Conservation (phyloP, 2,888 invertebrate genomes). For the Tenthredo amoena region DNA sequence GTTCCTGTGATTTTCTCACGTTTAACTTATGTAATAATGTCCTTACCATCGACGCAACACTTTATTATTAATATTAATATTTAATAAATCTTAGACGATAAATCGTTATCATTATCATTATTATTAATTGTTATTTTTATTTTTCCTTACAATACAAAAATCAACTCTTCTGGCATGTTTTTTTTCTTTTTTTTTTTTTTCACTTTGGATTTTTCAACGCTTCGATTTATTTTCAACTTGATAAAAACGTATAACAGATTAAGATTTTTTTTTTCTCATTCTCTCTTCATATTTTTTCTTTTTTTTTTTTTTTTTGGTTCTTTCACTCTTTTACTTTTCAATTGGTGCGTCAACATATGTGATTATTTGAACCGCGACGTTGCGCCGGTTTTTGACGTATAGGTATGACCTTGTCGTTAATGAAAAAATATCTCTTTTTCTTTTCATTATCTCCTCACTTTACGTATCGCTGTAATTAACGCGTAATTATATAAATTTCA, state of each 20-base stretch:
- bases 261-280: conserved; percentile 52
- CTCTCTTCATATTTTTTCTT: conserved; percentile 52
- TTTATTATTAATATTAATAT: conserved; percentile 24
- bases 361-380: conserved; percentile 31
- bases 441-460: background rate
- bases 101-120: conserved; percentile 15
- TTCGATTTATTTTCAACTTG: conserved; percentile 55
- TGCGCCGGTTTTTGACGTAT: background rate
- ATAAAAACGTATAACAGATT: conserved; percentile 60
- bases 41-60: conserved; percentile 41
- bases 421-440: background rate
- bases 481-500: conserved; percentile 19
- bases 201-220: conserved; percentile 48
- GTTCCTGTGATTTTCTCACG: background rate
- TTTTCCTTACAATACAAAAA: conserved; percentile 60
- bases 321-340: conserved; percentile 41
- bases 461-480: conserved; percentile 12
- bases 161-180: conserved; percentile 61
- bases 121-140: conserved; percentile 18
- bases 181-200: conserved; percentile 54
- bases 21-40: background rate
- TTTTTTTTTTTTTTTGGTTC: conserved; percentile 38
- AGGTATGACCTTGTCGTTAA: background rate
- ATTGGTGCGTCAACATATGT: conserved; percentile 55
- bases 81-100: conserved; percentile 13